Evolutionary conservation across 2,113 vertebrate species (phyloP).

Genomic region (Lycaon pictus): DNA sequence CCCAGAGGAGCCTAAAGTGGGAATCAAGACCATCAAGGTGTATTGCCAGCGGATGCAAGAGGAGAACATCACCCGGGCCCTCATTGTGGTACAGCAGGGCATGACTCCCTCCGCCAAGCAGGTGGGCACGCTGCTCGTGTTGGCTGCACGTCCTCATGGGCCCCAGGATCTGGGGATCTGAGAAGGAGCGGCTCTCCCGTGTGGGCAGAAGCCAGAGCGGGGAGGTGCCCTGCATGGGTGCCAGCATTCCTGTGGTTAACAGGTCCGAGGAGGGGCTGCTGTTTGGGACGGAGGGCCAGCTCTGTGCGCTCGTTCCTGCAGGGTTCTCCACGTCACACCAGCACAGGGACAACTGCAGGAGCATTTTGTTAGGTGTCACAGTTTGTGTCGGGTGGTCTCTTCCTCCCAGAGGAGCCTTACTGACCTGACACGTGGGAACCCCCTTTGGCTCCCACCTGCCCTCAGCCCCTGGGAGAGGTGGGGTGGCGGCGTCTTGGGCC

Average conservation of each 20-base stretch:
- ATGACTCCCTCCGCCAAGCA: conserved; percentile 99
- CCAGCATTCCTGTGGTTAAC: neutral
- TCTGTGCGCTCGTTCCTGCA: fast-evolving
- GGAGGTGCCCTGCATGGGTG: neutral
- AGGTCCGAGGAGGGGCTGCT: neutral
- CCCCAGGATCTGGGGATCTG: neutral
- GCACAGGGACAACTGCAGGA: neutral
- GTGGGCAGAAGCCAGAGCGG: too few relatives aligned
- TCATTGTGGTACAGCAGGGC: conserved; percentile 98
- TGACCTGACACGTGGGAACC: fast-evolving
- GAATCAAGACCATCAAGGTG: conserved; percentile 99
- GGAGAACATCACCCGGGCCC: conserved; percentile 97
- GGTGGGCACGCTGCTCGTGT: conserved; percentile 82
- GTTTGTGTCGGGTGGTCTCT: neutral
- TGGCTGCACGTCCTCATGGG: fast-evolving
- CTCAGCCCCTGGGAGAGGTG: neutral
- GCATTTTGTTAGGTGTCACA: neutral
- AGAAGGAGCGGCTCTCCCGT: neutral
- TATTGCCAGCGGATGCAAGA: conserved; percentile 99
- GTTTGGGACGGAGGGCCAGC: too few relatives aligned
- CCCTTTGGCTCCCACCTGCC: neutral
- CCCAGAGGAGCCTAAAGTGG: conserved; percentile 97
- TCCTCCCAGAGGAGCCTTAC: neutral
- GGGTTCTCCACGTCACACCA: fast-evolving
- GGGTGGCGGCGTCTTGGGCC: too few relatives aligned